Evolutionary conservation across 1,140 invertebrate genomes (phyloP).

Genomic region (Medauroidea extradentata): DNA sequence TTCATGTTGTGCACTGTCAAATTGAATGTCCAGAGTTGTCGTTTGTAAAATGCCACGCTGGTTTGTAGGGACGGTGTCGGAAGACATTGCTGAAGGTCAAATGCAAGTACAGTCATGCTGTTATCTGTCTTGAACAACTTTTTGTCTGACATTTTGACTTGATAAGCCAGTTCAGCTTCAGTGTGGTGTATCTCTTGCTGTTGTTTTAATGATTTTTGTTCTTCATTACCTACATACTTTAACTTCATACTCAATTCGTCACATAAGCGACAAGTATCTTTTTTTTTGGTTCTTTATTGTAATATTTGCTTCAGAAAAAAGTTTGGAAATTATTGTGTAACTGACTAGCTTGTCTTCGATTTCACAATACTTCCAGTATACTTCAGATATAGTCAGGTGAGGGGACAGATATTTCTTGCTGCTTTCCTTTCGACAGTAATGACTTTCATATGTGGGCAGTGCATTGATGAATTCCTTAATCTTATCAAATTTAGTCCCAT

Average conservation of each 20-base stretch:
- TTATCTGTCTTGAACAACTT: constrained; percentile 11
- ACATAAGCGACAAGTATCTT: constrained; percentile 28
- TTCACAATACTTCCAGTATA: constrained; percentile 3
- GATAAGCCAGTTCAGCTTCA: constrained; percentile 11
- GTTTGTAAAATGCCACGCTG: constrained; percentile 35
- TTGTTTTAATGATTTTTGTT: neutral
- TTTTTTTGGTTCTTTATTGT: constrained; percentile 24
- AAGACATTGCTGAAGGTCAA: constrained; percentile 39
- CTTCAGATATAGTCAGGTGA: constrained; percentile 13
- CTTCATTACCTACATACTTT: constrained; percentile 11
- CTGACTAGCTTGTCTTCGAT: constrained; percentile 13
- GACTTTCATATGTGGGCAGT: too few species aligned
- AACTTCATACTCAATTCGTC: constrained; percentile 14
- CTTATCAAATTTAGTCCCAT: too few species aligned
- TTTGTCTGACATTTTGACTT: neutral
- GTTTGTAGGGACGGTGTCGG: constrained; percentile 30
- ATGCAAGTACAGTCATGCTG: constrained; percentile 20
- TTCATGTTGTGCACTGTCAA: constrained; percentile 34
- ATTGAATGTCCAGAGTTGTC: constrained; percentile 39
- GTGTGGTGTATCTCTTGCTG: constrained; percentile 7
- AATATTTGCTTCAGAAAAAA: constrained; percentile 18
- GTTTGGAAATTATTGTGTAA: constrained; percentile 8
- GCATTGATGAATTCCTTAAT: too few species aligned
- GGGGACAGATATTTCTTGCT: constrained; percentile 9
- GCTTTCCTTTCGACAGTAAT: neutral